Conservation (phyloP, 2,797 vertebrate species). For the Heteromormyrus szaboi region DNA sequence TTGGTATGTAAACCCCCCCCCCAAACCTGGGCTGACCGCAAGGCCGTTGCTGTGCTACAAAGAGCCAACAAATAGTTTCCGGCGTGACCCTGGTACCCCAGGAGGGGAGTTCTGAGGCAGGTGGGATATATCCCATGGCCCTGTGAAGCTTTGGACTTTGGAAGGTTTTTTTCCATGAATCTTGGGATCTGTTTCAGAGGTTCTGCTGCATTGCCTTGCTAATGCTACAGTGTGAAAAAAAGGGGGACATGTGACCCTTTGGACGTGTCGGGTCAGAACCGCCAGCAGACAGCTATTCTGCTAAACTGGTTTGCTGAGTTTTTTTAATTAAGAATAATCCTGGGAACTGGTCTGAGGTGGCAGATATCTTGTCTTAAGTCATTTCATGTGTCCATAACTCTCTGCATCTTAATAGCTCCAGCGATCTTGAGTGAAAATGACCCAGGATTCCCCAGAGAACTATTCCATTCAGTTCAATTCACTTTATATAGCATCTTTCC, state of each 20-base stretch:
- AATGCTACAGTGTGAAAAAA: neutral
- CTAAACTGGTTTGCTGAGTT: neutral
- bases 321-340: neutral
- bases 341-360: neutral
- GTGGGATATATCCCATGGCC: neutral
- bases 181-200: neutral
- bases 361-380: neutral
- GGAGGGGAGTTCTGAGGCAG: neutral
- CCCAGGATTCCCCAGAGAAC: neutral
- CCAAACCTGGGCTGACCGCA: constrained; percentile 45
- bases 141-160: neutral
- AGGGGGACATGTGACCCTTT: neutral
- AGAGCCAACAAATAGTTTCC: constrained; percentile 28
- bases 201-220: neutral
- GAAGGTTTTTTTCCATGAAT: neutral
- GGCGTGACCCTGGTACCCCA: neutral
- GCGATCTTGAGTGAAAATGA: neutral
- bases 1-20: constrained; percentile 21
- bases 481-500: neutral
- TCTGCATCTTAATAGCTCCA: neutral
- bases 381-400: neutral
- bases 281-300: neutral
- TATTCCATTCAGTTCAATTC: neutral
- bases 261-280: neutral
- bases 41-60: constrained; percentile 47